Evolutionary conservation across 2,888 invertebrate species (phyloP), one percentile per base, ranked within the genome.

Genomic region (Sialis lutaria): DNA sequence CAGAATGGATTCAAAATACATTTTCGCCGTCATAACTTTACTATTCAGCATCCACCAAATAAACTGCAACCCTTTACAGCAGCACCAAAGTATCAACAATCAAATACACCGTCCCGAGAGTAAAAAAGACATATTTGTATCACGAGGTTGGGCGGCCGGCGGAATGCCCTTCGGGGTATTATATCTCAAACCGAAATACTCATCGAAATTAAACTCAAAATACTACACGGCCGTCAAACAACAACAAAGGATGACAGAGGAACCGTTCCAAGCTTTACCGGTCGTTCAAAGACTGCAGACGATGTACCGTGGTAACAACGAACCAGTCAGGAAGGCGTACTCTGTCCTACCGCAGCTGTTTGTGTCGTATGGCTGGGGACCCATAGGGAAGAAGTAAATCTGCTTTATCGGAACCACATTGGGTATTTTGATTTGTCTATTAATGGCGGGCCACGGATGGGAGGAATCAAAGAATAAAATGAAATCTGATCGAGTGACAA

Each of bases 331-430:
- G 42, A 52, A 49, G 53, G 63, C 64, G 45, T 64, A 67, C 52
- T 64, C 65, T 7, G 64, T 64, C 44, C 64, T 72, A 53, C 72
- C 72, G 2, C 68, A 70, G 50, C 55, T 72, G 12, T 72, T 71
- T 54, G 64, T 69, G 44, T 71, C 72, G 0, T 70, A 69, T 51
- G 69, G 69, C 9, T 72, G 72, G 72, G 69, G 69, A 6, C 67
- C 71, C 2, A 55, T 64, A n/a, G 69, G 69, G 35, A 64, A 63
- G 57, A 63, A 63, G 57, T 48, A 12, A 40, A 9, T 8, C 6
- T 2, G 10, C n/a, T 6, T 1, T 6, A 37, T 1, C 8, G 22
- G 22, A 22, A 22, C 22, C 22, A 4, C 4, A 2, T 22, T 2
- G 22, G 22, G 22, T 22, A 22, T 22, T 22, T 22, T 22, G n/a